These are phyloP conservation scores for Melikaiella ostensackeni DNA, from an alignment of 2,888 invertebrate species.

Conservation along the genomic window DNA sequence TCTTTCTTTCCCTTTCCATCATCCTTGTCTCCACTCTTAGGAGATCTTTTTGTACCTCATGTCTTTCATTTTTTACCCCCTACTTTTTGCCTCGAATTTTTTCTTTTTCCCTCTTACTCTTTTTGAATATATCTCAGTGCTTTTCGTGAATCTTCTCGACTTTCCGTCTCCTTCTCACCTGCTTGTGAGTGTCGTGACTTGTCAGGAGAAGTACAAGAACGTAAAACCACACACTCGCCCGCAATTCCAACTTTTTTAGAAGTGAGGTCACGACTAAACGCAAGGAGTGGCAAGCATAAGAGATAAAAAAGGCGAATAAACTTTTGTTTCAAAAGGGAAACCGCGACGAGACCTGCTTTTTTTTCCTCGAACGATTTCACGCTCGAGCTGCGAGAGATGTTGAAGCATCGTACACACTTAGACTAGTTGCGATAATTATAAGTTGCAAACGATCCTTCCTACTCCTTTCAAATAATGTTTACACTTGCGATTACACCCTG, in stretches of 20 bases:
- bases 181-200: background rate
- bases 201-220: slow-evolving; percentile 46
- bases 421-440: slow-evolving; percentile 37
- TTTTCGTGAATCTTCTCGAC: slow-evolving; percentile 10
- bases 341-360: slow-evolving; percentile 20
- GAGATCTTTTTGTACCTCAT: background rate
- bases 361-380: slow-evolving; percentile 22
- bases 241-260: slow-evolving; percentile 48
- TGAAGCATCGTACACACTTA: slow-evolving; percentile 17
- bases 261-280: slow-evolving; percentile 40
- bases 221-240: slow-evolving; percentile 42
- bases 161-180: background rate
- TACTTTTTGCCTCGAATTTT: background rate
- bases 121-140: background rate
- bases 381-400: slow-evolving; percentile 25
- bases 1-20: slow-evolving; percentile 20
- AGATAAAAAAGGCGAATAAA: slow-evolving; percentile 45
- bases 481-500: slow-evolving; percentile 25
- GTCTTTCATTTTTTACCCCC: background rate
- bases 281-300: slow-evolving; percentile 39
- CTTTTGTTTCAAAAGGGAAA: slow-evolving; percentile 42
- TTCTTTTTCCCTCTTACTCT: background rate
- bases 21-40: background rate
- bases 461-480: slow-evolving; percentile 22
- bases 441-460: slow-evolving; percentile 15